Conservation (phyloP, 2,113 vertebrate genomes). For the Sula dactylatra region DNA sequence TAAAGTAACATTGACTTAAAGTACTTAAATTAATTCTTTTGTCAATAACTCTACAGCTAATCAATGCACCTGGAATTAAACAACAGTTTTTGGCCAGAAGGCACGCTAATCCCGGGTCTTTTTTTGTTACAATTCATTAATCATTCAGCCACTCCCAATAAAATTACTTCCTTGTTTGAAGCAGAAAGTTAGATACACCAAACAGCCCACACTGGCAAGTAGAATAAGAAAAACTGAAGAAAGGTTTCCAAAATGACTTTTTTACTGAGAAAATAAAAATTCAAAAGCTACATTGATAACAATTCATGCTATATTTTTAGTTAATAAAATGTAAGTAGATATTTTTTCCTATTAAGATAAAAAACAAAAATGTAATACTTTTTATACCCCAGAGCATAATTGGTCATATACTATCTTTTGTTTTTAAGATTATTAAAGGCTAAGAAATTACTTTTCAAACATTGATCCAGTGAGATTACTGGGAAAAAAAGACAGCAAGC, state of each 20-base stretch:
- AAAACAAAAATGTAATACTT: slow-evolving; percentile 44
- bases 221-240: neutral
- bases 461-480: slow-evolving; percentile 48
- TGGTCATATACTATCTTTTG: slow-evolving; percentile 54
- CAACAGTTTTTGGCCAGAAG: slow-evolving; percentile 71
- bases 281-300: neutral
- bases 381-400: slow-evolving; percentile 38
- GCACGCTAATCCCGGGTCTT: slow-evolving; percentile 67
- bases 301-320: slow-evolving; percentile 29
- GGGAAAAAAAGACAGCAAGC: slow-evolving; percentile 10
- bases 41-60: slow-evolving; percentile 82
- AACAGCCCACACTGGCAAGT: neutral
- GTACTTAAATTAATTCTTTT: slow-evolving; percentile 84
- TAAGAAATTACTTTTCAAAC: slow-evolving; percentile 64
- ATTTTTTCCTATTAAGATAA: slow-evolving; percentile 65
- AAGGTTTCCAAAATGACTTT: neutral
- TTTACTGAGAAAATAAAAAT: slow-evolving; percentile 10
- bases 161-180: neutral
- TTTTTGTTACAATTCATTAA: slow-evolving; percentile 73
- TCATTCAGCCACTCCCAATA: slow-evolving; percentile 39
- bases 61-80: slow-evolving; percentile 82
- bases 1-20: slow-evolving; percentile 78
- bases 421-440: slow-evolving; percentile 53
- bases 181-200: neutral
- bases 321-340: slow-evolving; percentile 58